Evolutionary conservation across 2,113 vertebrate species (phyloP).

Genomic region (Oryzias melastigma): DNA sequence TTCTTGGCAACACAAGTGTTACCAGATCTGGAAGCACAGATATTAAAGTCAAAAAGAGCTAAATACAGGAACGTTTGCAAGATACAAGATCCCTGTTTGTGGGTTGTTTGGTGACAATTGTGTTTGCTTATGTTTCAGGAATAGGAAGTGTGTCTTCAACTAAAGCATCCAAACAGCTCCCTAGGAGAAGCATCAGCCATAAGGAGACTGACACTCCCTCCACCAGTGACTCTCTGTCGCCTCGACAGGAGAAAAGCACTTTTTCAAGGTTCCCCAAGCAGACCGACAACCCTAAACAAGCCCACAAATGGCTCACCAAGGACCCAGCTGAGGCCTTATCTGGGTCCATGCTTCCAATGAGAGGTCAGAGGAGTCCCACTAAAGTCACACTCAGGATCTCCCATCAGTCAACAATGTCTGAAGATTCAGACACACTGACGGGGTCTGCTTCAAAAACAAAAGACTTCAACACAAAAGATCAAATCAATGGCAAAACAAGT

Average conservation of each 20-base stretch:
- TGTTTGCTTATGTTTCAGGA: constrained; percentile 38
- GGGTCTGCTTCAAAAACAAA: constrained; percentile 6
- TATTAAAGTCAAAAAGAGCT: too few species aligned
- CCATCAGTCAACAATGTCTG: constrained; percentile 13
- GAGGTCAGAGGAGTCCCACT: constrained; percentile 39
- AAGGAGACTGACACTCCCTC: constrained; percentile 45
- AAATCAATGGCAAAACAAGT: constrained; percentile 1
- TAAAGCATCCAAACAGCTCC: constrained; percentile 30
- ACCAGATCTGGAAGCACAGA: not conserved
- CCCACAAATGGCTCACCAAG: constrained; percentile 41
- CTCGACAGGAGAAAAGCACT: constrained; percentile 44
- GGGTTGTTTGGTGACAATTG: constrained; percentile 1
- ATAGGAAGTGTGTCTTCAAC: constrained; percentile 47
- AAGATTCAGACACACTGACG: not conserved
- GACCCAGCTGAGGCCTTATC: constrained; percentile 30
- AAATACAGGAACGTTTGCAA: too few species aligned
- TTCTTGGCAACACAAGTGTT: not conserved
- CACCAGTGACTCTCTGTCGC: constrained; percentile 27
- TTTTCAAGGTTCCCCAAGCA: constrained; percentile 41
- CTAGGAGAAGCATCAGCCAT: constrained; percentile 39
- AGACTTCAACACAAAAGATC: not conserved
- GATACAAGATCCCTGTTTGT: not conserved
- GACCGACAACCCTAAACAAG: constrained; percentile 34
- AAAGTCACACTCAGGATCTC: constrained; percentile 46
- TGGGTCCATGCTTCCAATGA: constrained; percentile 58